phyloP scores from a whole-genome alignment of 2,888 invertebrate species.

The Abrostola triplasia region DNA sequence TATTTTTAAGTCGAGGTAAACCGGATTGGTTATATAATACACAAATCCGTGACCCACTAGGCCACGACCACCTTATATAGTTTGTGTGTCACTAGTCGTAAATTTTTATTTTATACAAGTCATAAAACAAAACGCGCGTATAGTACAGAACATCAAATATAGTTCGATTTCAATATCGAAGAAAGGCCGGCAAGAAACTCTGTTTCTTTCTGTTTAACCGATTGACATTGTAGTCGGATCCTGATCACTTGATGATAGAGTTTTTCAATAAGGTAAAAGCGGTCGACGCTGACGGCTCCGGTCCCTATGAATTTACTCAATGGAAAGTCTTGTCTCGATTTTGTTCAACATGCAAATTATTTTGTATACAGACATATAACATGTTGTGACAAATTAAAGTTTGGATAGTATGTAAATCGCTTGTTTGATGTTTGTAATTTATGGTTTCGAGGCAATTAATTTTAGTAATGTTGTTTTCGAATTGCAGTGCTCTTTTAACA shows the following conservation, averaged over 20 bases:
- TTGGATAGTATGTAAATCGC: conserved; percentile 14
- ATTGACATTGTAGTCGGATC: conserved; percentile 9
- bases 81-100: no score
- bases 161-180: no score
- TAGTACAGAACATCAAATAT: no score
- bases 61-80: no score
- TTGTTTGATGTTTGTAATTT: conserved; percentile 18
- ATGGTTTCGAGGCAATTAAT: neutral
- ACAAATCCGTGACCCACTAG: no score
- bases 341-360: conserved; percentile 11
- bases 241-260: conserved; percentile 20
- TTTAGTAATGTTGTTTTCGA: neutral
- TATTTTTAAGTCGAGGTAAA: no score
- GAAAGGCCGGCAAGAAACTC: no score
- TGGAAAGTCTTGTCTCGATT: conserved; percentile 12
- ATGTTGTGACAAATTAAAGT: conserved; percentile 19
- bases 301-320: conserved; percentile 16
- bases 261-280: conserved; percentile 22
- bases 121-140: no score
- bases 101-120: no score
- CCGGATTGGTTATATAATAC: no score
- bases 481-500: neutral
- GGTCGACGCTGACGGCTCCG: neutral
- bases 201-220: neutral
- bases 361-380: conserved; percentile 18